These are phyloP conservation scores for Temnothorax rugatulus DNA, from an alignment of 2,888 invertebrate species.

Conservation along the genomic window DNA sequence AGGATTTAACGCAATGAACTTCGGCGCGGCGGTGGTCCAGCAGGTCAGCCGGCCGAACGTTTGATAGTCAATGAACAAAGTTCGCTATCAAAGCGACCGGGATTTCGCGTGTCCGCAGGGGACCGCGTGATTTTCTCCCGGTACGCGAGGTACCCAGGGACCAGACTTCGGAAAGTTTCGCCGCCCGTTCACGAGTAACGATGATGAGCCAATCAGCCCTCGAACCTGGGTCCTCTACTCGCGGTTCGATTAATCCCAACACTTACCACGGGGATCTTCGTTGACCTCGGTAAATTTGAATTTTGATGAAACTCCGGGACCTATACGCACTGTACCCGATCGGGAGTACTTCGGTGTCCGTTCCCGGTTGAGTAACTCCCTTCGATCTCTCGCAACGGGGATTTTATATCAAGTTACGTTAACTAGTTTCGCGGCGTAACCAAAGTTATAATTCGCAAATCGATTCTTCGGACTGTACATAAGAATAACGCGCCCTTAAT, in stretches of 20 bases:
- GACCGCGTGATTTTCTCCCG: conserved; percentile 32
- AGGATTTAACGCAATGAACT: conserved; percentile 17
- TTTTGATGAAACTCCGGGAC: not conserved
- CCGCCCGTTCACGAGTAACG: not conserved
- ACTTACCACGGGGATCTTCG: not conserved
- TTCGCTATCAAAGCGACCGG: conserved; percentile 37
- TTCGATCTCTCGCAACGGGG: not conserved
- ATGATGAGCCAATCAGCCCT: conserved; percentile 15
- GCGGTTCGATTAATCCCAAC: conserved; percentile 20
- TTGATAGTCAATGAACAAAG: conserved; percentile 44
- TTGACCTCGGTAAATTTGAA: conserved; percentile 21
- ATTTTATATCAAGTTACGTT: not conserved
- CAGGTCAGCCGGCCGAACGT: not conserved
- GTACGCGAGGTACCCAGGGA: not conserved
- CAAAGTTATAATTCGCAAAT: not conserved
- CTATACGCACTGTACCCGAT: not conserved
- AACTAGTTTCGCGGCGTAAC: not conserved
- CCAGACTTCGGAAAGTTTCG: conserved; percentile 14
- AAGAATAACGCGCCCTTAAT: not conserved
- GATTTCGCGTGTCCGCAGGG: conserved; percentile 17
- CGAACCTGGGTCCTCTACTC: not conserved
- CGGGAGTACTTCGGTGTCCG: not conserved
- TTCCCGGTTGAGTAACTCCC: not conserved
- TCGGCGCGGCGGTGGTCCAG: not conserved
- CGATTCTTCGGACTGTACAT: not conserved